Conservation (phyloP, 2,113 vertebrate genomes). For the Neomonachus schauinslandi region DNA sequence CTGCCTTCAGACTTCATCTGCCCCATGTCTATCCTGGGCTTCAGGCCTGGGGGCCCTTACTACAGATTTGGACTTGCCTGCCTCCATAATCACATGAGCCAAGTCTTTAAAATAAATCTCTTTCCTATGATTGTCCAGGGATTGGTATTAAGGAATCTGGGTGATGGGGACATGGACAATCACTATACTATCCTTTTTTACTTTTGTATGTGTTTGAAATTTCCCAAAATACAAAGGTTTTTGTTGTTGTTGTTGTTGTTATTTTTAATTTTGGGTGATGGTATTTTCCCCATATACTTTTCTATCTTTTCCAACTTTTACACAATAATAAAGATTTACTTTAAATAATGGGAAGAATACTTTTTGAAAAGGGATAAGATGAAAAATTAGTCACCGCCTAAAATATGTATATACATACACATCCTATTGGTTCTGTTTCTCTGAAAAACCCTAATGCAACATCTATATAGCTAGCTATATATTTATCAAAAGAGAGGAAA, state of each 20-base stretch:
- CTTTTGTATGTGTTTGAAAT: not conserved
- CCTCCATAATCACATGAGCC: not conserved
- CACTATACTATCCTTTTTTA: not conserved
- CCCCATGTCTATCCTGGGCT: not conserved
- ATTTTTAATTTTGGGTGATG: not conserved
- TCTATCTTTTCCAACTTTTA: not conserved
- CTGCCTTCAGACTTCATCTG: not conserved
- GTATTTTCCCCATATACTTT: not conserved
- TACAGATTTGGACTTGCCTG: not conserved
- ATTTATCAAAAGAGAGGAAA: not conserved
- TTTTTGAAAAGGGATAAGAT: not conserved
- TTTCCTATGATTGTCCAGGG: not conserved
- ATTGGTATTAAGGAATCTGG: not conserved
- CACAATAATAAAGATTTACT: not conserved
- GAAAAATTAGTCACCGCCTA: not conserved
- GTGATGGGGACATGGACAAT: not conserved
- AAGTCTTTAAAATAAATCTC: not conserved
- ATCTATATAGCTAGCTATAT: not conserved
- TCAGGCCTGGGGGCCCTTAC: not conserved
- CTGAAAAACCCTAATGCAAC: not conserved
- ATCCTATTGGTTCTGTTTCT: conserved; percentile 30
- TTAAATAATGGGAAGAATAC: not conserved
- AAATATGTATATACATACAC: not conserved
- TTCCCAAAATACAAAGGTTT: not conserved
- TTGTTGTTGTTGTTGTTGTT: not conserved